phyloP scores from a whole-genome alignment of 2,797 vertebrate genomes.

The Pseudochaenichthys georgianus region DNA sequence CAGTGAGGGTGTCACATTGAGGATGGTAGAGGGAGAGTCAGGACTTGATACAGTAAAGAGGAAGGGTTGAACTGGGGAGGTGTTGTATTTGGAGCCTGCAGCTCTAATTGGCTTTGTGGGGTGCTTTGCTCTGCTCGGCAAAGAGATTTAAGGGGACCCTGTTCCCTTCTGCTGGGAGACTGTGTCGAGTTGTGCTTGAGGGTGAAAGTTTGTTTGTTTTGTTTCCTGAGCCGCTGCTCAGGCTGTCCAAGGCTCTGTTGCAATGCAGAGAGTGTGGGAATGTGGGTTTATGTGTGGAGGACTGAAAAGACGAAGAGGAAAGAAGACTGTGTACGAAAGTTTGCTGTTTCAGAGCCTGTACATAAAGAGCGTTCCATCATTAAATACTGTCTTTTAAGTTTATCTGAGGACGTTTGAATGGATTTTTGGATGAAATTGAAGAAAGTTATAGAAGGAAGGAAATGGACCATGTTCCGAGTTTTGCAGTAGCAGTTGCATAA shows the following conservation, averaged over 20 bases:
- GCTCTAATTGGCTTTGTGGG: constrained; percentile 79
- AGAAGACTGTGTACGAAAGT: background rate
- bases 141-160: constrained; percentile 59
- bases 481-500: constrained; percentile 52
- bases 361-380: constrained; percentile 32
- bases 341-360: constrained; percentile 24
- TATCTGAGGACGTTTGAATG: constrained; percentile 14
- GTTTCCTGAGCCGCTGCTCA: constrained; percentile 44
- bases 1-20: background rate
- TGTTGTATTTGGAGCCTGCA: constrained; percentile 55
- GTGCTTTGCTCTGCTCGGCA: constrained; percentile 53
- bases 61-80: constrained; percentile 51
- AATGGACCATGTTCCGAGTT: constrained; percentile 31
- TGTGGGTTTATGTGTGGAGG: constrained; percentile 22
- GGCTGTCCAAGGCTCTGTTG: constrained; percentile 21
- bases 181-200: constrained; percentile 79
- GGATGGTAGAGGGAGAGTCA: constrained; percentile 29
- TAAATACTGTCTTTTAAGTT: constrained; percentile 33
- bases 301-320: background rate
- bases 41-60: constrained; percentile 60
- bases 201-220: constrained; percentile 63
- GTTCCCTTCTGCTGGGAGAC: constrained; percentile 43
- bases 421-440: constrained; percentile 5
- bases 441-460: constrained; percentile 11
- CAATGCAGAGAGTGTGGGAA: constrained; percentile 47